A percentile compares a stretch with the other conserved stretches of the same genome.
Conservation (phyloP, 2,113 vertebrate genomes). For the Nyctereutes procyonoides region DNA sequence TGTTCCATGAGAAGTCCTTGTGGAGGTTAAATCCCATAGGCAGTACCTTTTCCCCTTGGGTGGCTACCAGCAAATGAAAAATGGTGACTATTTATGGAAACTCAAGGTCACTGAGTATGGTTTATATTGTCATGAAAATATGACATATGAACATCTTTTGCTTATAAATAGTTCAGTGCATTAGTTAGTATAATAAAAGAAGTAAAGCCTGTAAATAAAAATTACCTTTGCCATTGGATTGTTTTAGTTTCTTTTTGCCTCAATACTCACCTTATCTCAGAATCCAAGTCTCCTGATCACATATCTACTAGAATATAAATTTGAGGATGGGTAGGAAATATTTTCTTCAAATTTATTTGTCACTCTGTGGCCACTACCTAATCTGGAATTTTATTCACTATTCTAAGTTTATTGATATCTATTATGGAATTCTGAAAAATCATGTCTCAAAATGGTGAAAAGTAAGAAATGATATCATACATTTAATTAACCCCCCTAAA, state of each 20-base stretch:
- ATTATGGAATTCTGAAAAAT: neutral
- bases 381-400: neutral
- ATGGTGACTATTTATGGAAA: neutral
- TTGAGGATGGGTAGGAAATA: neutral
- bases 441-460: neutral
- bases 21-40: neutral
- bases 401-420: neutral
- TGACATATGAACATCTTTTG: neutral
- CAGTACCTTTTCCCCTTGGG: neutral
- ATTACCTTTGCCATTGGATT: neutral
- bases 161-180: neutral
- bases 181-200: neutral
- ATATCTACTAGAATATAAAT: neutral
- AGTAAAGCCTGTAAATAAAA: neutral
- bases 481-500: neutral
- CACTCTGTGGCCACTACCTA: neutral
- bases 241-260: neutral
- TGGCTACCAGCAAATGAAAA: slow-evolving; percentile 29
- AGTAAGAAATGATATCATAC: neutral
- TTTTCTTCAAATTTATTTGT: neutral
- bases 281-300: neutral
- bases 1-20: neutral
- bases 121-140: slow-evolving; percentile 23
- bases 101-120: neutral
- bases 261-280: neutral